phyloP scores from a whole-genome alignment of 2,888 invertebrate genomes.

The Pasiphila rectangulata region DNA sequence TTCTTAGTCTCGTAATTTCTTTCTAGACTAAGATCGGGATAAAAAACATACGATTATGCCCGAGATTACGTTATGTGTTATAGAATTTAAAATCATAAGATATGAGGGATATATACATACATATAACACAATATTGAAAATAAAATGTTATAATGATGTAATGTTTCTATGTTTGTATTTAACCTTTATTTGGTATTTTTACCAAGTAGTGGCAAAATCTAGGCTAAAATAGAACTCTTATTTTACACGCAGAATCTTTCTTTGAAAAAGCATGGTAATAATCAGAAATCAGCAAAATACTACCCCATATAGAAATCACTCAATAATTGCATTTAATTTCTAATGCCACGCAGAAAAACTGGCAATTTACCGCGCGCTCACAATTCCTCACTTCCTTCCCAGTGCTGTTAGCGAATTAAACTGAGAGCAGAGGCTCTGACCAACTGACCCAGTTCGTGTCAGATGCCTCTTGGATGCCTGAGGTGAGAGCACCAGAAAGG shows the following conservation, averaged over 20 bases:
- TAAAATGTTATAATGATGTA: too few relatives aligned
- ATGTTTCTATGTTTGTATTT: too few relatives aligned
- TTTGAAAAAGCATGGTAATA: neutral
- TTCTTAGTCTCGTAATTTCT: neutral
- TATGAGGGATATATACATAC: too few relatives aligned
- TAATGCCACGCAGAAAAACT: slow-evolving; percentile 10
- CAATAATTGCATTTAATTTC: slow-evolving; percentile 8
- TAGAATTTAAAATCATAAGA: too few relatives aligned
- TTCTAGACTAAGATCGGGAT: neutral
- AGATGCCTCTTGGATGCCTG: slow-evolving; percentile 16
- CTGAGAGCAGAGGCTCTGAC: slow-evolving; percentile 37
- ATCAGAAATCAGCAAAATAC: neutral
- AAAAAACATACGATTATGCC: too few relatives aligned
- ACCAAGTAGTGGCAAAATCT: too few relatives aligned
- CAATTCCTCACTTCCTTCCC: slow-evolving; percentile 19
- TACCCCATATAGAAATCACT: neutral
- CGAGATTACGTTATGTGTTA: too few relatives aligned
- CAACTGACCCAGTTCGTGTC: slow-evolving; percentile 54
- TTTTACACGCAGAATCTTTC: neutral
- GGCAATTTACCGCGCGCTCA: slow-evolving; percentile 13
- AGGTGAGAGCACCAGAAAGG: slow-evolving; percentile 21
- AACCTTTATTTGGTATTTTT: too few relatives aligned
- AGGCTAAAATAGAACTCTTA: too few relatives aligned
- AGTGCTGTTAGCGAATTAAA: slow-evolving; percentile 42
- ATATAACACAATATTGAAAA: too few relatives aligned